Evolutionary conservation across 2,797 vertebrate species (phyloP).

Genomic region (Acipenser transmontanus): DNA sequence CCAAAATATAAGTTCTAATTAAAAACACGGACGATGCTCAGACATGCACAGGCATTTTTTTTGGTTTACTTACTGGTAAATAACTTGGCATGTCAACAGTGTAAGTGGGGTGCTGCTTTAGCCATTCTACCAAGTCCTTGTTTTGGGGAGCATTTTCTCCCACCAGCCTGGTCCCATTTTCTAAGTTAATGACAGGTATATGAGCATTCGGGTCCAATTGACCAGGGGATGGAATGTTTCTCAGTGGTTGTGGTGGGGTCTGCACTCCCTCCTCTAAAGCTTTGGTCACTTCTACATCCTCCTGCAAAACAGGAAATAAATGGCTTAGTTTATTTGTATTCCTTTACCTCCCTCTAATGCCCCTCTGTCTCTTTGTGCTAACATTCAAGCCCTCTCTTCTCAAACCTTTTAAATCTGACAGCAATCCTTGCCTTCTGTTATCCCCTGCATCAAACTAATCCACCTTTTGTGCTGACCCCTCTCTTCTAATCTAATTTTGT

Average conservation of each 20-base stretch:
- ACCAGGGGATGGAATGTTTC: slow-evolving; percentile 74
- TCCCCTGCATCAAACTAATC: not conserved
- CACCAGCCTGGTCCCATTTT: slow-evolving; percentile 75
- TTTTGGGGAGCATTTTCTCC: slow-evolving; percentile 84
- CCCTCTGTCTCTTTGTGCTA: not conserved
- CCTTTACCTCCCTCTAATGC: not conserved
- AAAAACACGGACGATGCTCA: no score
- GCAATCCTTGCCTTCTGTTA: not conserved
- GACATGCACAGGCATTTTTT: no score
- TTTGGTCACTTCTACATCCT: slow-evolving; percentile 86
- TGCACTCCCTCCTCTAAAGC: slow-evolving; percentile 74
- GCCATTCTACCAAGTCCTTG: slow-evolving; percentile 95
- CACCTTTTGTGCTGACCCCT: not conserved
- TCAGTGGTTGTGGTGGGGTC: slow-evolving; percentile 55
- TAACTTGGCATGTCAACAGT: slow-evolving; percentile 96
- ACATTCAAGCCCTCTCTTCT: no score
- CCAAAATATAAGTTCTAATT: no score
- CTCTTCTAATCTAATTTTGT: slow-evolving; percentile 6
- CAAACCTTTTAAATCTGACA: no score
- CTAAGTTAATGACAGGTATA: slow-evolving; percentile 75
- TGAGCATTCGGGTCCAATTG: slow-evolving; percentile 76
- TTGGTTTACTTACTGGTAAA: slow-evolving; percentile 81
- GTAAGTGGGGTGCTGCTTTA: slow-evolving; percentile 92
- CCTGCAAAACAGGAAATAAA: slow-evolving; percentile 48
- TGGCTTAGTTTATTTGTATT: no score